These are phyloP conservation scores for Acronicta alni DNA, from an alignment of 2,888 invertebrate genomes.

Conservation along the genomic window DNA sequence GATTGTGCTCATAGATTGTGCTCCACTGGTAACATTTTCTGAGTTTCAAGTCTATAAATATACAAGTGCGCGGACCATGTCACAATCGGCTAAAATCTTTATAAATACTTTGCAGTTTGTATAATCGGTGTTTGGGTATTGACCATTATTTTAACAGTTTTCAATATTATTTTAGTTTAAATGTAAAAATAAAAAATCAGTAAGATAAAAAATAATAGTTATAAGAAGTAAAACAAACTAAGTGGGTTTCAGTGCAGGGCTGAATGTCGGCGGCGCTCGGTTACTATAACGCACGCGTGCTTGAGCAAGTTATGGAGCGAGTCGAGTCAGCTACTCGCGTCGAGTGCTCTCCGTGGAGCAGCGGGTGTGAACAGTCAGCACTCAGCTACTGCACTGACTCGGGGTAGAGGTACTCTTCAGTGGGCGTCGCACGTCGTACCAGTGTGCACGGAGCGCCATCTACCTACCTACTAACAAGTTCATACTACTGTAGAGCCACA, in stretches of 20 bases:
- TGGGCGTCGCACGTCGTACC: neutral
- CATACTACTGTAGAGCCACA: too few species aligned
- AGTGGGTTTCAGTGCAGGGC: too few species aligned
- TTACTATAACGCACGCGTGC: conserved; percentile 5
- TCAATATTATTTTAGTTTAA: too few species aligned
- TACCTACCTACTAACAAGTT: neutral
- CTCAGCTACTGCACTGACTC: conserved; percentile 17
- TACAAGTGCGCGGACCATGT: too few species aligned
- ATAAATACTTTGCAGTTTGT: too few species aligned
- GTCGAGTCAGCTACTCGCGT: conserved; percentile 44
- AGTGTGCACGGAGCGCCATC: neutral
- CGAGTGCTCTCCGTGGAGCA: conserved; percentile 20
- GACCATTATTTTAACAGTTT: too few species aligned
- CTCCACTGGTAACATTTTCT: neutral
- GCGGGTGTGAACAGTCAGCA: conserved; percentile 27
- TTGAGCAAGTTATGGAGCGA: conserved; percentile 6
- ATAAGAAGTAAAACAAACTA: too few species aligned
- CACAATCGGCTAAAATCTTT: neutral
- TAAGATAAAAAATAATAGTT: too few species aligned
- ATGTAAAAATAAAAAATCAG: too few species aligned
- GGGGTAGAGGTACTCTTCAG: conserved; percentile 6
- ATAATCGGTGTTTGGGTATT: too few species aligned
- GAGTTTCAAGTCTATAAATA: too few species aligned
- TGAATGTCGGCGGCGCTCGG: conserved; percentile 4
- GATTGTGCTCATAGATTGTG: conserved; percentile 1